Percentiles rank a stretch among this genome's conserved stretches.
Evolutionary conservation across 2,888 invertebrate species (phyloP).

Genomic region (Ectemnius lituratus): DNA sequence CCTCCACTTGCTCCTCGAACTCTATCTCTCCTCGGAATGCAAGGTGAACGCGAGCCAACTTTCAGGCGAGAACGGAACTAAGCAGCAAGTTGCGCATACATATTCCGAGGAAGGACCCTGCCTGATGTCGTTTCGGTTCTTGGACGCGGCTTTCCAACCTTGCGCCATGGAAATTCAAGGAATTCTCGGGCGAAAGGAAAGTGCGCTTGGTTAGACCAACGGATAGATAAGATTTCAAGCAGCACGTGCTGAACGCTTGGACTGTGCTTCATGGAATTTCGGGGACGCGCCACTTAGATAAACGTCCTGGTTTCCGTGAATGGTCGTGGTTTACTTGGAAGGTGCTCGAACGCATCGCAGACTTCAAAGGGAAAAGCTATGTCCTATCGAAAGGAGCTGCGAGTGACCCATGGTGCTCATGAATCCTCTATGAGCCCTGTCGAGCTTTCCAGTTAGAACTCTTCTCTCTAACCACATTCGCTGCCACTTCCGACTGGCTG

Average conservation of each 20-base stretch:
- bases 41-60: slow-evolving; percentile 1
- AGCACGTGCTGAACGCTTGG: neutral
- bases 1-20: neutral
- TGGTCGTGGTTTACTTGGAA: neutral
- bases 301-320: neutral
- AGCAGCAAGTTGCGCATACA: slow-evolving; percentile 7
- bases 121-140: neutral
- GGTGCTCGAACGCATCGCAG: neutral
- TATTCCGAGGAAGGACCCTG: slow-evolving; percentile 1
- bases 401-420: slow-evolving; percentile 11
- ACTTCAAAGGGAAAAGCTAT: slow-evolving; percentile 5
- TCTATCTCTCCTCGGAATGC: slow-evolving; percentile 3
- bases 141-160: neutral
- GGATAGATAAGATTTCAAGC: neutral
- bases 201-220: neutral
- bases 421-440: slow-evolving; percentile 27
- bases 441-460: slow-evolving; percentile 12
- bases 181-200: neutral
- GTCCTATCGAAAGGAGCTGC: slow-evolving; percentile 6
- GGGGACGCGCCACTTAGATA: neutral
- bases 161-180: neutral
- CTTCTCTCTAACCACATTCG: slow-evolving; percentile 13
- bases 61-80: slow-evolving; percentile 15
- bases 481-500: slow-evolving; percentile 23
- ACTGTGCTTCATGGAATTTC: neutral